Base-by-base conservation (phyloP, 2,113 vertebrate genomes). In the Rhineura floridana region DNA sequence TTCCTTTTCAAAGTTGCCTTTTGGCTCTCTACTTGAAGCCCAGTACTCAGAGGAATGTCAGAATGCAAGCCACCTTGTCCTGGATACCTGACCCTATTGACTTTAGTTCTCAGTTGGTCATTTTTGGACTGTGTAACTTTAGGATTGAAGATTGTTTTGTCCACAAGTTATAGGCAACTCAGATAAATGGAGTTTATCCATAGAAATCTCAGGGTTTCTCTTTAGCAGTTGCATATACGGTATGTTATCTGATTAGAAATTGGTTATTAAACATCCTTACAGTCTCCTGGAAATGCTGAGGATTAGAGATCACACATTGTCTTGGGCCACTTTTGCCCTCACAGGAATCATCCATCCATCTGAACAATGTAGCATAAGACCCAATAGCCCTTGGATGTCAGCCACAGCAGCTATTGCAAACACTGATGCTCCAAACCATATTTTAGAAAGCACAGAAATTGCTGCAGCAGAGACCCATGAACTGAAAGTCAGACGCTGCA, bases 1-100 rank as follows among this genome's bases (percentile, higher is more conserved):
- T 91, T 87, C 78, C 87, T 89, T 89, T 76, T 69, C 86, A 90
- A 13, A 0, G 0, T 46, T 88, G 33, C 86, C 88, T 91, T 88
- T 81, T 86, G 92, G 88, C 83, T 87, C 46, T 84, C 73, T 59
- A n/a, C 90, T 87, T 76, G 67, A 76, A 83, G 83, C 80, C 78
- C 0, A 39, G 0, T 42, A 89, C 36, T 59, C 67, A 91, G 46
- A 87, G 77, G 39, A 90, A 93, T 0, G 13, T 50, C 81, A 89
- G 90, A 75, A 75, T 67, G 23, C 36, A 83, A 78, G 33, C 42
- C 78, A 81, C 50, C 85, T 83, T 78, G 15, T 10, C 5, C 55
- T 50, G 69, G 21, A 82, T 63, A 69, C 44, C 23, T 83, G 23
- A 75, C 65, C 70, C 33, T 82, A 36, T 63, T 82, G 65, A 19